A percentile compares a stretch with the other conserved stretches of the same genome.
phyloP scores from a whole-genome alignment of 1,140 invertebrate genomes.

The Tetragonula clypearis region DNA sequence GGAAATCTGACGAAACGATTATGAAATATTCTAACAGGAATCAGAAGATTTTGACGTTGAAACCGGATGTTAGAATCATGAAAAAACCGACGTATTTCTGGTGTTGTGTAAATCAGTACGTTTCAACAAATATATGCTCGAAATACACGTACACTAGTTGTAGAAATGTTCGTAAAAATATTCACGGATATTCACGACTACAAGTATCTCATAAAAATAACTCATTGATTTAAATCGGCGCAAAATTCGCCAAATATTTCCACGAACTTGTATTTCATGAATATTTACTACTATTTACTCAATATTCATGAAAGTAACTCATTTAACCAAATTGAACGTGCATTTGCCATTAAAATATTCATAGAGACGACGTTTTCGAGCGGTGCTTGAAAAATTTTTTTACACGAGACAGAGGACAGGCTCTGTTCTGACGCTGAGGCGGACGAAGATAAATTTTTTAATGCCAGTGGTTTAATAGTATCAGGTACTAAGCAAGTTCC shows the following conservation, averaged over 20 bases:
- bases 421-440: too few species aligned
- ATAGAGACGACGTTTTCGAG: background rate
- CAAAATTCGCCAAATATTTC: too few species aligned
- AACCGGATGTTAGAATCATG: too few species aligned
- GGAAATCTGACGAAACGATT: background rate
- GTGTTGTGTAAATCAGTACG: too few species aligned
- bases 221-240: background rate
- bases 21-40: background rate
- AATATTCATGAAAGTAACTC: background rate
- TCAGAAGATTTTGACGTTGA: background rate
- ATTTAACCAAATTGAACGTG: background rate
- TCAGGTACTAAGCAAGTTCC: constrained; percentile 23
- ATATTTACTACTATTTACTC: background rate
- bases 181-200: background rate
- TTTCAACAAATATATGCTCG: too few species aligned
- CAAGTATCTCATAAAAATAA: background rate
- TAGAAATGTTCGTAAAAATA: background rate
- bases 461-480: background rate
- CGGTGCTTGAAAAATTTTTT: background rate
- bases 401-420: background rate
- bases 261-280: background rate
- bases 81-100: too few species aligned
- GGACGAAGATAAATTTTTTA: background rate
- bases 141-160: too few species aligned
- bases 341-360: background rate